These are phyloP conservation scores for Heteractis magnifica DNA, from an alignment of 92 coral and sea anemone species.

Conservation along the genomic window DNA sequence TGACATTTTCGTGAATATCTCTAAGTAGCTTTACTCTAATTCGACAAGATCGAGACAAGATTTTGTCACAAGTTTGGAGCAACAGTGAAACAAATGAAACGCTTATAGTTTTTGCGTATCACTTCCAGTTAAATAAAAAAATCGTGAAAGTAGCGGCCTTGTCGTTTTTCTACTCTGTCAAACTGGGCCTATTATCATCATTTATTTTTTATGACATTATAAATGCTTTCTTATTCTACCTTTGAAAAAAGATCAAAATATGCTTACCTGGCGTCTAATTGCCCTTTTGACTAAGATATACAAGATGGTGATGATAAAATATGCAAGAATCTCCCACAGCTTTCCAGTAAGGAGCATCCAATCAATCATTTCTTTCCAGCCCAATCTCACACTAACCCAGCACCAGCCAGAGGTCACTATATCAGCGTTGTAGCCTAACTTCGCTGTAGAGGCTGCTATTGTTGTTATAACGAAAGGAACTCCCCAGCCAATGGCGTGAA, in stretches of 20 bases:
- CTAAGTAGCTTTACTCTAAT: too few species aligned
- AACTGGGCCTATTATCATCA: too few species aligned
- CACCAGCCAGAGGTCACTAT: constrained; percentile 86
- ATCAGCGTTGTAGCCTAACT: constrained; percentile 56
- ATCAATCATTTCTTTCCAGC: constrained; percentile 41
- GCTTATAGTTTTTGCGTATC: too few species aligned
- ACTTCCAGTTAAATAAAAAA: too few species aligned
- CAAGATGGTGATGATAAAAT: constrained; percentile 51
- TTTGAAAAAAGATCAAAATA: not conserved
- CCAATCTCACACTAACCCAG: constrained; percentile 53
- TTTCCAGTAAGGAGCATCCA: constrained; percentile 92
- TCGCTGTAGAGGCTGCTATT: constrained; percentile 26
- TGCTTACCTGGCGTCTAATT: constrained; percentile 69
- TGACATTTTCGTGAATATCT: too few species aligned
- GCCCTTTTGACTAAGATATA: constrained; percentile 56
- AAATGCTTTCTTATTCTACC: not conserved
- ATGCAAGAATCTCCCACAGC: constrained; percentile 81
- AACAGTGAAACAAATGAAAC: too few species aligned
- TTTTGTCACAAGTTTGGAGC: too few species aligned
- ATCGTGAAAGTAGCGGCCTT: too few species aligned
- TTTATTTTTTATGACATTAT: not conserved
- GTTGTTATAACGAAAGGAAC: constrained; percentile 50
- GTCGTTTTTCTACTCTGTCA: too few species aligned
- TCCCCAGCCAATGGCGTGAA: constrained; percentile 87
- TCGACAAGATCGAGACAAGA: too few species aligned